Conservation (phyloP, 2,888 invertebrate genomes). For the Mallateleia sp. region DNA sequence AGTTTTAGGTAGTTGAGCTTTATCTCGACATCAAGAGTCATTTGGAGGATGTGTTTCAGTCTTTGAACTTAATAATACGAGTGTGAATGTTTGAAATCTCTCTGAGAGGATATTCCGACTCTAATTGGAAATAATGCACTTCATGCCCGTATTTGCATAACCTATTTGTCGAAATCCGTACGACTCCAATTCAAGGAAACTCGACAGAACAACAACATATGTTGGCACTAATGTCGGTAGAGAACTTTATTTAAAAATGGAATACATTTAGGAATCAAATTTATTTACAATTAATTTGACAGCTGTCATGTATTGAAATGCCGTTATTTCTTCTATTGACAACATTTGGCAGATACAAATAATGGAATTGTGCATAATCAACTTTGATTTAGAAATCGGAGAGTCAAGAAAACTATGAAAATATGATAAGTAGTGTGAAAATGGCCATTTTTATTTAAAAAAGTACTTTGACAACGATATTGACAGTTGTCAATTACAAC, state of each 20-base stretch:
- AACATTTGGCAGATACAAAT: no score
- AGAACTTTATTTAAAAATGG: conserved; percentile 54
- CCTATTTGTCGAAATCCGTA: conserved; percentile 66
- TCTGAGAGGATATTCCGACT: conserved; percentile 26
- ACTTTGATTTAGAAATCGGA: no score
- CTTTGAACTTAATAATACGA: conserved; percentile 56
- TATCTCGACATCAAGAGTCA: conserved; percentile 38
- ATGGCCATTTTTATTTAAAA: no score
- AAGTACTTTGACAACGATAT: no score
- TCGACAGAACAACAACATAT: conserved; percentile 52
- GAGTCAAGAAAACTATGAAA: no score
- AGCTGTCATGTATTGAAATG: no score
- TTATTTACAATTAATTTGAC: conserved; percentile 28
- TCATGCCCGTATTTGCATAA: conserved; percentile 66
- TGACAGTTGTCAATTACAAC: no score
- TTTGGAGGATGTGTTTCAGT: conserved; percentile 40
- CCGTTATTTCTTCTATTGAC: no score
- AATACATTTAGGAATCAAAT: conserved; percentile 25
- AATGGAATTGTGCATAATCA: no score
- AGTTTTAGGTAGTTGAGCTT: conserved; percentile 45
- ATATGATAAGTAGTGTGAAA: no score
- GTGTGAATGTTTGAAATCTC: conserved; percentile 52
- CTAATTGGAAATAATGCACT: conserved; percentile 69
- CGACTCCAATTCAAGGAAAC: conserved; percentile 55
- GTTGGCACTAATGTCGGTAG: conserved; percentile 22